Base-by-base conservation (phyloP, 2,113 vertebrate species). In the Petrocephalus microphthalmus region DNA sequence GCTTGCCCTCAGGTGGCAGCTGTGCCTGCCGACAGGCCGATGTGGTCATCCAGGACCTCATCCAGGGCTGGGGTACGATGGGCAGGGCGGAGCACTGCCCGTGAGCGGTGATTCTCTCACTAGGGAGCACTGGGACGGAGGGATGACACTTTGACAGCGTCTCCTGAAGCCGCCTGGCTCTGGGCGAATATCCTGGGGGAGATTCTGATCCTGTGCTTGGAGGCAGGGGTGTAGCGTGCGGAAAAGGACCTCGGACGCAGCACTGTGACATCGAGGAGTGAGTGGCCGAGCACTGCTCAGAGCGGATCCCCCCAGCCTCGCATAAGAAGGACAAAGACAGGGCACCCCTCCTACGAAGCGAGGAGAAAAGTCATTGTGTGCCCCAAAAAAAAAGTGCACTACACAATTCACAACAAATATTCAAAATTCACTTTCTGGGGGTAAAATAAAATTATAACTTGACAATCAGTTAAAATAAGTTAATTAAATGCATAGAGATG, bases 381-480 rank as follows among this genome's bases (percentile, higher is more conserved):
- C 20, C n/a, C 49, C 10, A 1, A 47, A 49, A 64, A 22, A 47
- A 54, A 71, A 15, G 20, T 17, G n/a, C 60, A 49, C 57, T 67
- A 45, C 37, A 7, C 49, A 29, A 78, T 78, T 81, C 52, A 60
- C 71, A 42, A 67, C 57, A n/a, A 60, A 81, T 45, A 53, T 83
- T 47, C 5, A 5, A 83, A 88, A 88, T 45, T 57, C 81, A 82
- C 19, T 87, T 57, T 29, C 82, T 20, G 42, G 22, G 57, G 71
- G 71, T 87, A 52, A 81, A 82, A 49, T 57, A 87, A n/a, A 11
- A 64, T 57, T 52, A 6, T 88, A 84, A 51, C 54, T 88, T 87
- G 22, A 89, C 81, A 89, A 89, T 90, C 88, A 90, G 67, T 90
- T 86, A 87, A 67, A 87, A 87, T 89, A 87, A 87, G 71, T 42